Percentiles rank a stretch among this genome's conserved stretches.
phyloP scores from a whole-genome alignment of 2,113 vertebrate genomes.

The Poeciliopsis retropinna region DNA sequence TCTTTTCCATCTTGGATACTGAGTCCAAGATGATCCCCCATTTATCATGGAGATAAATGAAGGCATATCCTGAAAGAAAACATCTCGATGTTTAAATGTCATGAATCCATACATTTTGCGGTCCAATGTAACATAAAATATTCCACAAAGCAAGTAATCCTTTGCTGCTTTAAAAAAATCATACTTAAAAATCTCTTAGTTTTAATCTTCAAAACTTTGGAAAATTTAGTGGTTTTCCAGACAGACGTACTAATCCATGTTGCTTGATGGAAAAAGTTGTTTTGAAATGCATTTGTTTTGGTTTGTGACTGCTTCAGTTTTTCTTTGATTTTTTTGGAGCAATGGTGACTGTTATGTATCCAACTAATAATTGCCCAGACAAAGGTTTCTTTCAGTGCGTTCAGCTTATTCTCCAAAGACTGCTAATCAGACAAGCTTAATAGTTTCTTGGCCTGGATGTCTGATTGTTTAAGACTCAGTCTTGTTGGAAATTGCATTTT shows the following conservation, averaged over 20 bases:
- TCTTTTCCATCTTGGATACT: no score
- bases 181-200: slow-evolving; percentile 11
- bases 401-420: slow-evolving; percentile 63
- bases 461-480: slow-evolving; percentile 51
- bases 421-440: slow-evolving; percentile 67
- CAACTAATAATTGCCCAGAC: slow-evolving; percentile 56
- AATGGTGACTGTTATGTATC: slow-evolving; percentile 48
- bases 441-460: slow-evolving; percentile 57
- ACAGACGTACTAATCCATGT: slow-evolving; percentile 51
- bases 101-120: slow-evolving; percentile 58
- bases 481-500: slow-evolving; percentile 49
- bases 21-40: no score
- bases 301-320: slow-evolving; percentile 32
- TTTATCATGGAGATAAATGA: no score
- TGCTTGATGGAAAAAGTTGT: slow-evolving; percentile 45
- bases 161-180: slow-evolving; percentile 22
- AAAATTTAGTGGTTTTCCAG: slow-evolving; percentile 49
- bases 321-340: slow-evolving; percentile 51
- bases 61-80: no score
- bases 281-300: slow-evolving; percentile 49
- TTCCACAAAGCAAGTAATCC: slow-evolving; percentile 13
- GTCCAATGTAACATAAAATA: slow-evolving; percentile 43
- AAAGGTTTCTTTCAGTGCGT: slow-evolving; percentile 39
- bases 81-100: neutral
- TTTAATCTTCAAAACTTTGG: slow-evolving; percentile 44